Conservation (phyloP, 1,140 invertebrate genomes). For the Neoseiulus cucumeris region DNA sequence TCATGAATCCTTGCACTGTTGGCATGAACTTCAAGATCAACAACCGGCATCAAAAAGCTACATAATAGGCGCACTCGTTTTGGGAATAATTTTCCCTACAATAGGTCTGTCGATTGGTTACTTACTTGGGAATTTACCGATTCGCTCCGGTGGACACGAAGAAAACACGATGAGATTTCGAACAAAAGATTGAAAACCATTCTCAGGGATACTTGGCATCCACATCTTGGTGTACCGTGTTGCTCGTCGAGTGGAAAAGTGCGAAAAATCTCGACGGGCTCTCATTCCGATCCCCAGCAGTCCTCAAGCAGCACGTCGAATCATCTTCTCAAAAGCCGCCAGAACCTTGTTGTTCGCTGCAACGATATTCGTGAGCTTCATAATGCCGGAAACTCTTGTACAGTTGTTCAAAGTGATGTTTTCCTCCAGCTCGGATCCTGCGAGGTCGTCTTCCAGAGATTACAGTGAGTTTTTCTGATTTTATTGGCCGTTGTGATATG, state of each 20-base stretch:
- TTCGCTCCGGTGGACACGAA: too few species aligned
- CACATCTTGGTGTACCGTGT: slow-evolving; percentile 5
- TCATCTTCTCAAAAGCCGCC: neutral
- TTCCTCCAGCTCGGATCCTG: too few species aligned
- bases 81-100: neutral
- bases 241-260: neutral
- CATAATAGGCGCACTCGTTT: neutral
- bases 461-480: too few species aligned
- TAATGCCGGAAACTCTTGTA: slow-evolving; percentile 6
- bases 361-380: neutral
- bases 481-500: too few species aligned
- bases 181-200: too few species aligned
- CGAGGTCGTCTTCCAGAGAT: too few species aligned
- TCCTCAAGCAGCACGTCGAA: neutral
- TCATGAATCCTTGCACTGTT: neutral
- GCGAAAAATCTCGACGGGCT: neutral
- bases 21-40: neutral
- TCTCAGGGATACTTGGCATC: neutral
- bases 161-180: too few species aligned
- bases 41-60: neutral
- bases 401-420: neutral
- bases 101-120: neutral
- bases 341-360: neutral
- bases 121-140: too few species aligned
- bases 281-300: neutral